A percentile compares a stretch with the other conserved stretches of the same genome.
Conservation (phyloP, 2,113 vertebrate species). For the Proterorhinus semilunaris region DNA sequence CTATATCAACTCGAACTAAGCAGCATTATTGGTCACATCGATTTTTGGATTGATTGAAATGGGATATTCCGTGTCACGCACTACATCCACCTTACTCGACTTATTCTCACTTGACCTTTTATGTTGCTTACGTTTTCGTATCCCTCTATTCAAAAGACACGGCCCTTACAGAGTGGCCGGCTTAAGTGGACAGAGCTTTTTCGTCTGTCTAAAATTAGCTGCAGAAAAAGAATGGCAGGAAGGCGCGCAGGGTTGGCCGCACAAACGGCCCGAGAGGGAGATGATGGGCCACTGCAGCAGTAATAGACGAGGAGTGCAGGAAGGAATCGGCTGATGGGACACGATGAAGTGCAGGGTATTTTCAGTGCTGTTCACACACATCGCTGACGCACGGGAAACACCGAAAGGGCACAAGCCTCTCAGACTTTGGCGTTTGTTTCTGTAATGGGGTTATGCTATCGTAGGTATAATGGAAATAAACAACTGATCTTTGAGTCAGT, state of each 20-base stretch:
- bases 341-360: conserved; percentile 47
- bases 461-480: background rate
- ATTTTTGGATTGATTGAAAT: background rate
- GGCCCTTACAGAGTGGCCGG: conserved; percentile 44
- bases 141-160: conserved; percentile 3
- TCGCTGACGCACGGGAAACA: conserved; percentile 50
- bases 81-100: background rate
- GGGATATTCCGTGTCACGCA: background rate
- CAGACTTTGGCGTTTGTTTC: conserved; percentile 14
- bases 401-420: conserved; percentile 13
- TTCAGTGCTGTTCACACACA: conserved; percentile 49
- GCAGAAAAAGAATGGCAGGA: conserved; percentile 72
- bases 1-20: background rate
- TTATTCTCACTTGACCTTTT: conserved; percentile 46
- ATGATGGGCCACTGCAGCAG: conserved; percentile 31
- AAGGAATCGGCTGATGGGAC: conserved; percentile 57
- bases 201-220: conserved; percentile 71
- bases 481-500: no score
- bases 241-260: conserved; percentile 51
- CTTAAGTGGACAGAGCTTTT: conserved; percentile 66
- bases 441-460: background rate
- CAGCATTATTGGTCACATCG: background rate
- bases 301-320: conserved; percentile 43
- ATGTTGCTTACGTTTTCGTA: conserved; percentile 30
- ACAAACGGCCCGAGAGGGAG: conserved; percentile 26